Evolutionary conservation across 2,797 vertebrate genomes (phyloP).

Genomic region (Ispidina lecontei): DNA sequence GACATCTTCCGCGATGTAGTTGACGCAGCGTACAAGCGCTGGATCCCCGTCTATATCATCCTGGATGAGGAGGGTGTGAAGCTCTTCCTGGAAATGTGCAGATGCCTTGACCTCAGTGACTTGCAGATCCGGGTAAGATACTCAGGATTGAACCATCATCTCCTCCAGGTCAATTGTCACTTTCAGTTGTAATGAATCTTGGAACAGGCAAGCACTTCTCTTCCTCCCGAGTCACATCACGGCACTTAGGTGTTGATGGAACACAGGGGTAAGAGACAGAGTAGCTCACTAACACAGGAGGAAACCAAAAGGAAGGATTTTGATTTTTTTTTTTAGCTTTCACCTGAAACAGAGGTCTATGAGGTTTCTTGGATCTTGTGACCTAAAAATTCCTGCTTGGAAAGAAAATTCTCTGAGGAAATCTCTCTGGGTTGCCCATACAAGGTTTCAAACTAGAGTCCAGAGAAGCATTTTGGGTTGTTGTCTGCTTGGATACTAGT

Average conservation of each 20-base stretch:
- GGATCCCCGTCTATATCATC: slow-evolving; percentile 90
- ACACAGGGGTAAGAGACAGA: neutral
- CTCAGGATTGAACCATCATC: neutral
- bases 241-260: neutral
- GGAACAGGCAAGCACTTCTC: neutral
- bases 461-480: neutral
- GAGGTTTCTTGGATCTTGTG: neutral
- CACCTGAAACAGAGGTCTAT: neutral
- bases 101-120: slow-evolving; percentile 80
- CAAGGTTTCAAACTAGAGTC: neutral
- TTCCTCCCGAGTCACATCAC: neutral
- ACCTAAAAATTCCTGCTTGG: neutral
- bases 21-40: slow-evolving; percentile 85
- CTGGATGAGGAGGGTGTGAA: slow-evolving; percentile 83
- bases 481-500: neutral
- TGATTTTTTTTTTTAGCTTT: neutral
- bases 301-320: neutral
- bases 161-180: neutral
- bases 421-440: neutral
- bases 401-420: neutral
- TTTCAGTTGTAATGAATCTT: neutral
- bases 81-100: slow-evolving; percentile 93
- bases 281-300: neutral
- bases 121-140: slow-evolving; percentile 86
- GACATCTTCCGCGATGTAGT: slow-evolving; percentile 93